A percentile compares a stretch with the other conserved stretches of the same genome.
Conservation (phyloP, 2,888 invertebrate genomes). For the Noctua pronuba region DNA sequence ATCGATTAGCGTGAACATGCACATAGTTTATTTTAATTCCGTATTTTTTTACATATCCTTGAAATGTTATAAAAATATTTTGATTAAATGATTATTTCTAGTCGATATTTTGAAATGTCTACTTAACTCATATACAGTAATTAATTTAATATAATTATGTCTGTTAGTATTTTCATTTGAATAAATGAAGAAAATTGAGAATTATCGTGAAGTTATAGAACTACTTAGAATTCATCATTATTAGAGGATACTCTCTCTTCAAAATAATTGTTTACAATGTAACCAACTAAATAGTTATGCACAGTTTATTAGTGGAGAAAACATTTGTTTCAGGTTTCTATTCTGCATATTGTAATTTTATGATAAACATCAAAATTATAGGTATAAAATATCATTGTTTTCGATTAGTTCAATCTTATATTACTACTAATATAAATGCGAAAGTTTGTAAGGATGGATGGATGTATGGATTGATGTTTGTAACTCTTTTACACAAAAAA, state of each 20-base stretch:
- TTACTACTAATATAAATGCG: not conserved
- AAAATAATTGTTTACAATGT: not conserved
- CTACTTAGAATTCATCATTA: not conserved
- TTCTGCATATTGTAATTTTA: not conserved
- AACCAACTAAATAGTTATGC: not conserved
- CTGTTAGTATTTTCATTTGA: not conserved
- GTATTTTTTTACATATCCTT: no score
- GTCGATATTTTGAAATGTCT: not conserved
- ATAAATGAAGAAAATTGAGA: no score
- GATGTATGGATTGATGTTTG: not conserved
- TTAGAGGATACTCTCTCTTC: not conserved
- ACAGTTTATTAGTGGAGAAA: not conserved
- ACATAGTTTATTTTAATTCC: not conserved
- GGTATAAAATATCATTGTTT: not conserved
- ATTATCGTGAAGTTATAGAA: not conserved
- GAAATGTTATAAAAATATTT: not conserved
- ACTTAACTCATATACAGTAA: not conserved
- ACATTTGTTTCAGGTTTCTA: not conserved
- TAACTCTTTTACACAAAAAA: not conserved
- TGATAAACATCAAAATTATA: not conserved
- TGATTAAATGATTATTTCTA: not conserved
- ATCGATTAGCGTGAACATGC: slow-evolving; percentile 11
- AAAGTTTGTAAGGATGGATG: not conserved
- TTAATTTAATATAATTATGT: not conserved
- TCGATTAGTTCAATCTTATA: not conserved